Conservation (phyloP, 2,888 invertebrate genomes). For the Sepiola atlantica region DNA sequence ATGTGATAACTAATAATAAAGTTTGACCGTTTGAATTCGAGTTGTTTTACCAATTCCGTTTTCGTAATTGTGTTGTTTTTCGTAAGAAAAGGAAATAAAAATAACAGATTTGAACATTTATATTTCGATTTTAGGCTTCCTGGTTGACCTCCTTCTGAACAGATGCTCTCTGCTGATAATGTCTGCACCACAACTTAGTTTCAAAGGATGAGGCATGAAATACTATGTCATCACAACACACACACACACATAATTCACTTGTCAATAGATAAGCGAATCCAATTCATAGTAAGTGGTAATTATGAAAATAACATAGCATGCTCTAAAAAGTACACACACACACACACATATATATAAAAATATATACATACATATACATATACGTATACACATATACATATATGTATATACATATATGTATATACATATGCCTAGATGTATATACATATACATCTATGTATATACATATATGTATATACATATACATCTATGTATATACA, state of each 20-base stretch:
- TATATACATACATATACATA: no score
- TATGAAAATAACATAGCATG: no score
- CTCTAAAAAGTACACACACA: no score
- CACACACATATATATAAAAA: no score
- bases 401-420: no score
- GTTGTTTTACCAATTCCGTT: not conserved
- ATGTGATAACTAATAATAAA: not conserved
- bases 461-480: no score
- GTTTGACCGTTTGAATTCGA: not conserved
- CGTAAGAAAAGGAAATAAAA: not conserved
- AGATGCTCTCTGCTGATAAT: constrained; percentile 19
- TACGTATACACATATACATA: no score
- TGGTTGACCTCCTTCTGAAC: not conserved
- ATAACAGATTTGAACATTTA: not conserved
- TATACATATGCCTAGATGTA: no score
- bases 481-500: no score
- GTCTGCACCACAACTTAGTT: not conserved
- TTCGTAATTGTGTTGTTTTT: not conserved
- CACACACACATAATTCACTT: not conserved
- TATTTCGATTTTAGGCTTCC: not conserved
- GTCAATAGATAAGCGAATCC: no score
- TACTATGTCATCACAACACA: not conserved
- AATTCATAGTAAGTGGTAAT: no score
- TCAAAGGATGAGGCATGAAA: not conserved
- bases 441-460: no score